Base-by-base conservation (phyloP, 1,140 invertebrate genomes). In the Hestina assimilis region DNA sequence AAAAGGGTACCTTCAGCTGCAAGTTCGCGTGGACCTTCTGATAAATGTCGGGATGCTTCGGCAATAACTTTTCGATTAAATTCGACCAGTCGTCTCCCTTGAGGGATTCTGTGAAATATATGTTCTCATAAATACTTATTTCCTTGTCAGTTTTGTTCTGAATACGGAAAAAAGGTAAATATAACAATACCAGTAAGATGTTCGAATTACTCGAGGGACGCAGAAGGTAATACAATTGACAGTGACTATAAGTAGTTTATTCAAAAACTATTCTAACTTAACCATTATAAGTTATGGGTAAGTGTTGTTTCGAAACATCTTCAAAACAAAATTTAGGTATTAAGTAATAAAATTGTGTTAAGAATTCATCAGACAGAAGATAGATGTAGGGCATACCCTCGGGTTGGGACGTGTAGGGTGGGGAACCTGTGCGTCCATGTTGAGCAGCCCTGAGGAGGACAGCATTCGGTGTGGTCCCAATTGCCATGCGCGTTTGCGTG, bases 1-100 rank as follows among this genome's bases (percentile, higher is more conserved):
- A 47, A 4, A 1, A n/a, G n/a, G 5, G 41, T 87, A 92, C 92
- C 81, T 91, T 90, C 43, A 89, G 69, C 75, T 90, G 89, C 4
- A 93, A 68, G 75, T 91, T 90, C 11, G 89, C 89, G 52, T 89
- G 83, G n/a, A 92, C 73, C 67, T 90, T 88, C 45, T 90, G 88
- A 58, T 91, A 91, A 21, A 91, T 63, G 51, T 91, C 87, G 23
- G 88, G 79, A 66, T 91, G 77, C 14, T 82, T 79, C 15, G 91
- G 91, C 21, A 91, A 63, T 9, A 91, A 43, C 41, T 88, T 87
- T 47, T 92, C 87, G 42, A 91, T 89, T 38, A 92, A 56, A 57
- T 89, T 89, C 3, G 89, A 91, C 92, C 92, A 93, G 66, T 93
- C 92, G 19, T 89, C 86, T 42, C 91, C 91, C 55, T 88, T 83